Percentiles rank a stretch among this genome's conserved stretches.
phyloP scores from a whole-genome alignment of 2,797 vertebrate species.

The Limnodromus scolopaceus region DNA sequence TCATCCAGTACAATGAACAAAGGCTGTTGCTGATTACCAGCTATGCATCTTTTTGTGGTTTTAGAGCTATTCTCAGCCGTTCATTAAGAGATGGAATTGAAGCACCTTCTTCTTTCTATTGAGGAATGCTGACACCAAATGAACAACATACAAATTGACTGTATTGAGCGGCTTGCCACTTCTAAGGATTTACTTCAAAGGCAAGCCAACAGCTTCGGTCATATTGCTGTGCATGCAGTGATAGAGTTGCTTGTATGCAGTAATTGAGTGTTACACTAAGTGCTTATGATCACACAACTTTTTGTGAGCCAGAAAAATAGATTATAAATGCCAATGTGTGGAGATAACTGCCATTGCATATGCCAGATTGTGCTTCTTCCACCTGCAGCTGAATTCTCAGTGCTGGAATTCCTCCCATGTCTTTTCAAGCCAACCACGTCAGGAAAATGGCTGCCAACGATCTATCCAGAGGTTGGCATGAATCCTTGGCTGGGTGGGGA shows the following conservation, averaged over 20 bases:
- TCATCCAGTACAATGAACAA: not conserved
- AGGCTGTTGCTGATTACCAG: not conserved
- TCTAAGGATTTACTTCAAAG: not conserved
- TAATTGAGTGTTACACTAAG: not conserved
- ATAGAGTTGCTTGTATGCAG: not conserved
- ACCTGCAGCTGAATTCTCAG: slow-evolving; percentile 52
- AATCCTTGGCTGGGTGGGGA: not conserved
- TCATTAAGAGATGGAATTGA: not conserved
- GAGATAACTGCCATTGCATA: not conserved
- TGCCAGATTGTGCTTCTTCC: slow-evolving; percentile 37
- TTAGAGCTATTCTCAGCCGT: not conserved
- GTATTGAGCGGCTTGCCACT: not conserved
- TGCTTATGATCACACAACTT: not conserved
- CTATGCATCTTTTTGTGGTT: not conserved
- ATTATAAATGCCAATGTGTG: not conserved
- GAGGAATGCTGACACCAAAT: slow-evolving; percentile 26
- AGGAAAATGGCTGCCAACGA: slow-evolving; percentile 3
- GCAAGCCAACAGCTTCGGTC: not conserved
- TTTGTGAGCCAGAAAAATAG: slow-evolving; percentile 15
- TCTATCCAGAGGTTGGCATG: slow-evolving; percentile 21
- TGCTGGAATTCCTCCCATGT: slow-evolving; percentile 18
- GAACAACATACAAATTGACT: not conserved
- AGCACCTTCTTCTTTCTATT: not conserved
- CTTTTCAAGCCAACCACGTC: slow-evolving; percentile 33
- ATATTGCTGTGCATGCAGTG: not conserved